Conservation (phyloP, 2,113 vertebrate genomes). For the Sus scrofa region T2T-Sscrofa CM000814.6:35778001-35778500, state of each 20-base stretch:
- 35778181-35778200: background rate
- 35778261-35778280: background rate
- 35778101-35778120: slow-evolving; percentile 91
- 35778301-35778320: background rate
- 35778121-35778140: slow-evolving; percentile 90
- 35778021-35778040: slow-evolving; percentile 96
- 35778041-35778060: slow-evolving; percentile 99
- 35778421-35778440: background rate
- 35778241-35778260: background rate
- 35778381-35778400: background rate
- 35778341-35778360: background rate
- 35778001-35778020: slow-evolving; percentile 96
- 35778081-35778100: slow-evolving; percentile 92
- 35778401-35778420: background rate
- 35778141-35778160: slow-evolving; percentile 91
- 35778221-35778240: background rate
- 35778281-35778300: background rate
- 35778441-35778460: background rate
- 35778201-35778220: background rate
- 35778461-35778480: background rate
- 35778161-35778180: background rate
- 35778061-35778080: slow-evolving; percentile 96
- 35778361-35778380: background rate
- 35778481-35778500: slow-evolving; percentile 2
- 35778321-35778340: slow-evolving; percentile 28